phyloP scores from a whole-genome alignment of 2,113 vertebrate genomes.

The Saimiri boliviensis region DNA sequence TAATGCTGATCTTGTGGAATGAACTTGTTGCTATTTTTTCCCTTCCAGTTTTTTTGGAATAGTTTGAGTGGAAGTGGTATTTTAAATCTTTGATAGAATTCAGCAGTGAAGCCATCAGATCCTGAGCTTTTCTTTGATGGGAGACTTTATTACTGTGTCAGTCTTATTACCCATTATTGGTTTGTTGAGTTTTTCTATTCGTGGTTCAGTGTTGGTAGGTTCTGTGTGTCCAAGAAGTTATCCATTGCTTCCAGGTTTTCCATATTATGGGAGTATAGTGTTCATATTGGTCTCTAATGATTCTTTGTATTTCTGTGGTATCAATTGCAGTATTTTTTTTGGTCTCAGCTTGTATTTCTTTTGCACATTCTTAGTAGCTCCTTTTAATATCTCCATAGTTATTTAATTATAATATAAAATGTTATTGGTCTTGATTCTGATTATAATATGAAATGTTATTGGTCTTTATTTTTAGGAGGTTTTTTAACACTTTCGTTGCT shows the following conservation, averaged over 20 bases:
- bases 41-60: neutral
- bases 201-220: neutral
- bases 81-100: neutral
- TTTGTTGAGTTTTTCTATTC: neutral
- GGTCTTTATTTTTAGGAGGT: neutral
- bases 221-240: neutral
- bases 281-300: neutral
- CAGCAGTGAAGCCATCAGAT: neutral
- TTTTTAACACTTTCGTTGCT: conserved; percentile 48
- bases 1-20: neutral
- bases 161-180: neutral
- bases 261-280: neutral
- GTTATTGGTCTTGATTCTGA: neutral
- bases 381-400: neutral
- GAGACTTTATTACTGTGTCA: neutral
- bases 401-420: conserved; percentile 22
- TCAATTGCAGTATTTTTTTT: neutral
- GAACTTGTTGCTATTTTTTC: neutral
- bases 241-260: neutral
- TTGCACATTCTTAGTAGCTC: neutral
- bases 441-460: conserved; percentile 17
- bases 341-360: conserved; percentile 19
- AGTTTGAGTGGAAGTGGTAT: neutral
- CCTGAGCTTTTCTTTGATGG: neutral
- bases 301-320: neutral